Percentiles rank a stretch among this genome's conserved stretches.
These are phyloP conservation scores for Tortrix viridana DNA, from an alignment of 2,888 invertebrate species.

Conservation along the genomic window DNA sequence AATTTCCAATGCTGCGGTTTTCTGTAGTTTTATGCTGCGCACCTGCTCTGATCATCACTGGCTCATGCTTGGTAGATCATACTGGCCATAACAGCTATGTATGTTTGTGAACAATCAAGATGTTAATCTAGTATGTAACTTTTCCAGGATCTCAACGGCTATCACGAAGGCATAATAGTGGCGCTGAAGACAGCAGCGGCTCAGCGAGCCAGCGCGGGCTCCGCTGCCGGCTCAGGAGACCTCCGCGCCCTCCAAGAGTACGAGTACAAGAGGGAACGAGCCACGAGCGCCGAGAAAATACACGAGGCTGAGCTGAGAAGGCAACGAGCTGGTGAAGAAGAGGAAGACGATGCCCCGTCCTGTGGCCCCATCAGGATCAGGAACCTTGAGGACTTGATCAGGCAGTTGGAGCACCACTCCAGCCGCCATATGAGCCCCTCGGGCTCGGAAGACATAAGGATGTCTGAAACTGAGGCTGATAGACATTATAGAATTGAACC, in stretches of 20 bases:
- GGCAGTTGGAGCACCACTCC: conserved; percentile 94
- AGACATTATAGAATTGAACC: conserved; percentile 92
- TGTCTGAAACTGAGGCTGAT: conserved; percentile 95
- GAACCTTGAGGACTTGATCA: conserved; percentile 95
- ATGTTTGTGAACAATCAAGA: no score
- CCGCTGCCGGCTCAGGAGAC: conserved; percentile 71
- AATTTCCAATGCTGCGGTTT: no score
- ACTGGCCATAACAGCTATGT: no score
- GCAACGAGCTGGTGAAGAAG: conserved; percentile 78
- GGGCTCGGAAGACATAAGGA: conserved; percentile 94
- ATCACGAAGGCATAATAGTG: conserved; percentile 96
- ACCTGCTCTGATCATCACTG: no score
- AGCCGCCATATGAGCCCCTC: conserved; percentile 95
- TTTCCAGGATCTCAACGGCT: conserved; percentile 94
- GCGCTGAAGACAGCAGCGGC: conserved; percentile 93
- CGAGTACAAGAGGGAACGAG: conserved; percentile 85
- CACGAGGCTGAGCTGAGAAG: conserved; percentile 88
- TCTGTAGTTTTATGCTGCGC: no score
- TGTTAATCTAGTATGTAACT: background rate
- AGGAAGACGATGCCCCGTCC: conserved; percentile 90
- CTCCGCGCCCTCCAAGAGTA: conserved; percentile 80
- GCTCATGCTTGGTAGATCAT: no score
- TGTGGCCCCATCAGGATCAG: conserved; percentile 94
- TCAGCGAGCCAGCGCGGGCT: conserved; percentile 83
- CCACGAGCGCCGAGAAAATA: conserved; percentile 89